Evolutionary conservation across 2,113 vertebrate genomes (phyloP), one percentile per base, ranked within the genome.

Genomic region (Pseudonaja textilis): DNA sequence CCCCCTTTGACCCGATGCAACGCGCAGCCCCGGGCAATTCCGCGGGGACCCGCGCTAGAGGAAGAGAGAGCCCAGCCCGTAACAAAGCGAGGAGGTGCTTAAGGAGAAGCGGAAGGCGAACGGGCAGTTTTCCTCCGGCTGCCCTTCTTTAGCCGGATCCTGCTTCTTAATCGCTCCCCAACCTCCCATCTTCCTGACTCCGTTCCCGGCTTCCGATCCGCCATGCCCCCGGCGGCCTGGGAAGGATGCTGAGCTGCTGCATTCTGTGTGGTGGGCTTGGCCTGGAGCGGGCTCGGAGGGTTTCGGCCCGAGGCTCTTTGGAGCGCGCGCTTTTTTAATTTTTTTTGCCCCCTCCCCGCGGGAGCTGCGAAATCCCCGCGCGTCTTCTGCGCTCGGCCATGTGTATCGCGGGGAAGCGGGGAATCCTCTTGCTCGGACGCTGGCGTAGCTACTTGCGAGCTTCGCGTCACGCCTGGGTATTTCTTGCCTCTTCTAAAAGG

Each of bases 1-100:
- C 12, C 54, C 56, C 88, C 34, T 39, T 14, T 22, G 34, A 59
- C 34, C 90, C 89, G 45, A 2, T 55, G 90, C 47, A 55, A 85
- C 52, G 57, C 52, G 52, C 85, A 18, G 11, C 95, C 94, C 25
- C 85, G 94, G 52, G 6, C 91, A 50, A 34, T 93, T 89, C 85
- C 47, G 9, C 34, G 92, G 93, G 42, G 0, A 4, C 42, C 55
- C 90, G 85, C 69, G 1, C 54, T 88, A 61, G 57, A 59, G 45
- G 88, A 90, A 9, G 91, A 59, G 91, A 59, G 93, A 93, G 81
- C 42, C 88, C 8, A 29, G 86, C 89, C 90, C 4, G 1, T 26
- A 94, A 89, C 86, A 0, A 87, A 29, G 25, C 45, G 92, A 87
- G 85, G 81, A 61, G 88, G 94, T 22, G 23, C 56, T 54, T 69